Evolutionary conservation across 2,797 vertebrate genomes (phyloP), one percentile per base, ranked within the genome.

Genomic region (Syngnathus rostellatus): DNA sequence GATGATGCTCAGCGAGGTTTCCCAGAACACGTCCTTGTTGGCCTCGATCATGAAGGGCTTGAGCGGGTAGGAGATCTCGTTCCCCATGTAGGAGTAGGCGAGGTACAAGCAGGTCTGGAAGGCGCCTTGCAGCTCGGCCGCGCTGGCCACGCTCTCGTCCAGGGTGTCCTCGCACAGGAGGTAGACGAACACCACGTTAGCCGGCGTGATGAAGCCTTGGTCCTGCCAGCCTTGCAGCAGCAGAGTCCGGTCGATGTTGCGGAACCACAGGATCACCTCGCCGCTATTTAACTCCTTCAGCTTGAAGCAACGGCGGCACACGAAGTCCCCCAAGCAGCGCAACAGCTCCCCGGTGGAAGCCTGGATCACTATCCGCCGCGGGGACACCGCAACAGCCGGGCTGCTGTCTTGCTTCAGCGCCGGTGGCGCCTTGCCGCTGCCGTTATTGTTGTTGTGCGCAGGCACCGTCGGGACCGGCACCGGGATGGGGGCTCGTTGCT

Each of bases 171-270:
- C 90, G 84, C 95, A 96, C 73, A 99, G 90, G 86, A 99, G 86
- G 88, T 98, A 99, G 69, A 99, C 93, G 77, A 99, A 99, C 69
- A 99, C 97, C 74, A 99, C 87, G 89, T 95, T 98, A 65, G 95
- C 94, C 2, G 97, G 94, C 38, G 96, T 98, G 80, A 99, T 97
- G 88, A 99, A 99, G 77, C 93, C 95, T 63, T 97, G 93, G 76
- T 99, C 97, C 87, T 99, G 97, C 97, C 97, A 99, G 74, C 97
- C 97, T 83, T 99, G 97, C 64, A 98, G 83, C 78, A 99, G 87
- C 53, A 99, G 92, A 71, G 94, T 94, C 87, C 96, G 93, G 82
- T 99, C 97, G 73, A 99, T 94, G 78, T 92, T 94, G 21, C 97
- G 93, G 87, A 99, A 95, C 97, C 97, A 99, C 66, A 94, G 88